Conservation (phyloP, 2,113 vertebrate genomes). For the Sapayoa aenigma region DNA sequence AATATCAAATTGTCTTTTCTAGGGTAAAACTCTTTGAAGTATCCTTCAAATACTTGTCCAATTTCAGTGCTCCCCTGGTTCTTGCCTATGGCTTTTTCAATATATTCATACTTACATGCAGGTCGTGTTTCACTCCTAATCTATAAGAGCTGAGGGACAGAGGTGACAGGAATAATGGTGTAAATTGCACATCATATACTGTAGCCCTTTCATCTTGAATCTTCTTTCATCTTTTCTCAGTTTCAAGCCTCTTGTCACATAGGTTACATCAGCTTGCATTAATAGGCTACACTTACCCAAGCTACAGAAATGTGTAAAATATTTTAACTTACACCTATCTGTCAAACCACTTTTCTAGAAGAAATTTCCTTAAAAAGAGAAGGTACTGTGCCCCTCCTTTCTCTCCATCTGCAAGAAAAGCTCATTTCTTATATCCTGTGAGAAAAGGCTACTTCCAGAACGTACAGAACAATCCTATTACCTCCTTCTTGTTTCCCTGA, state of each 20-base stretch:
- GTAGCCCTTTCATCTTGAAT: background rate
- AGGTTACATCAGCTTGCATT: constrained; percentile 6
- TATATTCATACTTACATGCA: background rate
- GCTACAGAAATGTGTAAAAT: constrained; percentile 9
- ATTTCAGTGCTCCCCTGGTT: background rate
- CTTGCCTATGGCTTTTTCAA: background rate
- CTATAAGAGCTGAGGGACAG: background rate
- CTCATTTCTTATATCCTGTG: background rate
- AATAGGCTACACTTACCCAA: background rate
- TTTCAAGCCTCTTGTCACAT: constrained; percentile 16
- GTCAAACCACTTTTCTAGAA: background rate
- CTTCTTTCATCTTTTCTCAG: constrained; percentile 45
- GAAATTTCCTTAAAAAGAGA: background rate
- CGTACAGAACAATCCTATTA: background rate
- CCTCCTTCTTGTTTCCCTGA: background rate
- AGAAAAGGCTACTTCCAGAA: constrained; percentile 12
- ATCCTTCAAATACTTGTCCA: constrained; percentile 8
- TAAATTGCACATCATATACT: background rate
- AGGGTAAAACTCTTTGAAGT: constrained; percentile 16
- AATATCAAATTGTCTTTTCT: background rate
- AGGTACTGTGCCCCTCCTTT: background rate
- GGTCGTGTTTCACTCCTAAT: background rate
- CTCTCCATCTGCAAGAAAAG: background rate
- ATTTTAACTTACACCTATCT: background rate
- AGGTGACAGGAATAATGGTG: background rate